phyloP scores from a whole-genome alignment of 2,888 invertebrate genomes.

The Hydroisotoma schaefferi region DNA sequence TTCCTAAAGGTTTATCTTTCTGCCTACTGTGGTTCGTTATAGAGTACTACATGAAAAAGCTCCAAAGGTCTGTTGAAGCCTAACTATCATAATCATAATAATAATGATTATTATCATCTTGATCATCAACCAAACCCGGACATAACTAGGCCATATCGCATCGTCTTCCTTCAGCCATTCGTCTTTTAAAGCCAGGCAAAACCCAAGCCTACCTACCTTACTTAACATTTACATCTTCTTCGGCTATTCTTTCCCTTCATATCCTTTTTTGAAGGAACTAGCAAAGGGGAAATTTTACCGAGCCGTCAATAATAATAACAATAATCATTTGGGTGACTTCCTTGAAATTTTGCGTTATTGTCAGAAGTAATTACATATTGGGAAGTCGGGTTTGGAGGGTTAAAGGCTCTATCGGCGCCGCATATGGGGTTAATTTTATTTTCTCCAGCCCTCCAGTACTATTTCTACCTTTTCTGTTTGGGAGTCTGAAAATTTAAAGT shows the following conservation, averaged over 20 bases:
- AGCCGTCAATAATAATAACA: constrained; percentile 43
- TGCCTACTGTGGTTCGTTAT: too few relatives aligned
- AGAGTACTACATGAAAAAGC: too few relatives aligned
- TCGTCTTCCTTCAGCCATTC: not conserved
- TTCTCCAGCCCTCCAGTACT: too few relatives aligned
- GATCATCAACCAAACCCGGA: not conserved
- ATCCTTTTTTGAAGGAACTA: too few relatives aligned
- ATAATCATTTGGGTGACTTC: constrained; percentile 46
- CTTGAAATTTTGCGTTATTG: constrained; percentile 37
- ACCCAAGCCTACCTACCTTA: too few relatives aligned
- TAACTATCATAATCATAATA: too few relatives aligned
- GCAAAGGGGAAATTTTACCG: not conserved
- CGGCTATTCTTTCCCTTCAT: too few relatives aligned
- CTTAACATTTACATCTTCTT: not conserved
- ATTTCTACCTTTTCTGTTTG: too few relatives aligned
- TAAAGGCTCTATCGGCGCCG: constrained; percentile 4
- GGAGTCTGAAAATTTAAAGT: too few relatives aligned
- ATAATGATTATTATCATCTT: not conserved
- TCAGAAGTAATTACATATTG: constrained; percentile 33
- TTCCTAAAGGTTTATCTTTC: too few relatives aligned
- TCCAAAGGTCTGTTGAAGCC: too few relatives aligned
- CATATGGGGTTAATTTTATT: too few relatives aligned
- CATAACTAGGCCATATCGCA: constrained; percentile 3
- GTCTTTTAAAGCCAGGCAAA: not conserved
- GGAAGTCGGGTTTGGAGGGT: not conserved